A percentile compares a stretch with the other conserved stretches of the same genome.
phyloP scores from a whole-genome alignment of 1,140 invertebrate genomes.

The Rhyacophila brunnea region DNA sequence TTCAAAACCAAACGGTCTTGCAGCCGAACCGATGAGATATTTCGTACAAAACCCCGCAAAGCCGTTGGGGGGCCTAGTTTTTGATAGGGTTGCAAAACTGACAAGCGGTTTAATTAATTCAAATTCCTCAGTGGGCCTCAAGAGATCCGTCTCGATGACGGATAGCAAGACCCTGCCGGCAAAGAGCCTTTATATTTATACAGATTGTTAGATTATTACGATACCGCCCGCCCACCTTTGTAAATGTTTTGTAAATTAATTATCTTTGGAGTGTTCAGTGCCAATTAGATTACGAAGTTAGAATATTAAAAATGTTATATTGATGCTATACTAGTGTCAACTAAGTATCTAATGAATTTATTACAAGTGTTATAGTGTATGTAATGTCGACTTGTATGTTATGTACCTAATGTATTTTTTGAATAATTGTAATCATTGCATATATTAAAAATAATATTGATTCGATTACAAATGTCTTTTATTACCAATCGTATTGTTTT shows the following conservation, averaged over 20 bases:
- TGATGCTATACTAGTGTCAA: no score
- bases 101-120: conserved; percentile 10
- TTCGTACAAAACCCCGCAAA: conserved; percentile 16
- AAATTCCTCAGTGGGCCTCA: conserved; percentile 11
- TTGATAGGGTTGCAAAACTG: conserved; percentile 29
- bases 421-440: neutral
- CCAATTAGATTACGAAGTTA: conserved; percentile 16
- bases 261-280: conserved; percentile 18
- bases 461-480: neutral
- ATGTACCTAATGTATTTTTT: no score
- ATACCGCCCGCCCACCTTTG: conserved; percentile 22
- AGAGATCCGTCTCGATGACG: conserved; percentile 22
- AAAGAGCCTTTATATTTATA: conserved; percentile 21
- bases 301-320: conserved; percentile 1
- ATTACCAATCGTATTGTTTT: neutral
- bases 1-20: neutral
- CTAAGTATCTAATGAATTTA: no score
- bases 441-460: neutral
- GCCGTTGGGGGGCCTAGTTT: conserved; percentile 23
- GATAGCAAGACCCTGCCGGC: conserved; percentile 14
- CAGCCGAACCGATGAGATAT: conserved; percentile 6
- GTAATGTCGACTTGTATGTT: no score
- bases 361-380: no score
- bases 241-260: conserved; percentile 20
- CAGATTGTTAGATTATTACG: conserved; percentile 21